These are phyloP conservation scores for Anas bahamensis DNA, from an alignment of 2,797 vertebrate species.

Conservation along the genomic window DNA sequence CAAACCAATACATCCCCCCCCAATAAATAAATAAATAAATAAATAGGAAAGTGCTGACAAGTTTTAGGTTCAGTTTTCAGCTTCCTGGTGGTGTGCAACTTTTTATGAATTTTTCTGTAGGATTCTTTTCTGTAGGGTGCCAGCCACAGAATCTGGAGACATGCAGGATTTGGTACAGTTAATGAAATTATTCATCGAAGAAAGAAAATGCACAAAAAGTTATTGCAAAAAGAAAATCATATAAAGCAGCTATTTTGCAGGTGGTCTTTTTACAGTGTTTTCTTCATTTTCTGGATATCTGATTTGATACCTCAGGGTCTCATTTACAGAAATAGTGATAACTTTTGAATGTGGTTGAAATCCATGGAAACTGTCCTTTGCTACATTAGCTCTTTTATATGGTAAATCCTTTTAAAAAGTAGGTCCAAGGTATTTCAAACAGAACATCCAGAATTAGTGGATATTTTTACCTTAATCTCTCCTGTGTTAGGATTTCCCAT, in stretches of 20 bases:
- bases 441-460: neutral
- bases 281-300: conserved; percentile 25
- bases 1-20: neutral
- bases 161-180: neutral
- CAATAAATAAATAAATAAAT: neutral
- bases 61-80: neutral
- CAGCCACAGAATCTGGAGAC: neutral
- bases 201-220: neutral
- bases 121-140: neutral
- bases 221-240: neutral
- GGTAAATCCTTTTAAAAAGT: conserved; percentile 17
- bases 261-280: neutral
- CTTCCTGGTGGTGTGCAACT: neutral
- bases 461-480: neutral
- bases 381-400: neutral
- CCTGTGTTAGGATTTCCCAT: neutral
- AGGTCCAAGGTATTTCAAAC: neutral
- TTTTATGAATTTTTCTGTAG: neutral
- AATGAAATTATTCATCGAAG: neutral
- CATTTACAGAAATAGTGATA: conserved; percentile 6
- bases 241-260: neutral
- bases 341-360: conserved; percentile 12
- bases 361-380: conserved; percentile 11
- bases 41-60: neutral
- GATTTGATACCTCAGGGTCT: conserved; percentile 1